Conservation (phyloP, 2,888 invertebrate species). For the Phyllotreta striolata region DNA sequence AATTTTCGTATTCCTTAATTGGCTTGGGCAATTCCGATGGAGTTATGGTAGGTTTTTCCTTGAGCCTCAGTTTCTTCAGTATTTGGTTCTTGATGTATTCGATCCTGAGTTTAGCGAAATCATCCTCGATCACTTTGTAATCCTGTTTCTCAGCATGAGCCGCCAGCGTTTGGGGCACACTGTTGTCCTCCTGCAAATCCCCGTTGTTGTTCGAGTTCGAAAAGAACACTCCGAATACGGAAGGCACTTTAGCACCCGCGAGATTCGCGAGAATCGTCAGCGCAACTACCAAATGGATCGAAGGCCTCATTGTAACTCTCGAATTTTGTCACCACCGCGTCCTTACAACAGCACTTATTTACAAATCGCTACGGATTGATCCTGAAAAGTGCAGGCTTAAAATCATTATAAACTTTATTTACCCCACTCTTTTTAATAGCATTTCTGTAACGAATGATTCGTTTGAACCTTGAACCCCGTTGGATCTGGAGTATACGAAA, state of each 20-base stretch:
- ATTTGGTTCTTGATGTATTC: constrained; percentile 88
- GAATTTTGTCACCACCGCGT: constrained; percentile 32
- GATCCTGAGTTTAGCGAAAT: constrained; percentile 74
- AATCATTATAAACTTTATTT: constrained; percentile 55
- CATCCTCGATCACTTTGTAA: constrained; percentile 62
- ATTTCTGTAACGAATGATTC: constrained; percentile 61
- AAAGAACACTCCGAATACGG: constrained; percentile 54
- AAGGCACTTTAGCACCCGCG: constrained; percentile 45
- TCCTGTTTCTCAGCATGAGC: constrained; percentile 26
- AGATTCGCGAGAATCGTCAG: constrained; percentile 45
- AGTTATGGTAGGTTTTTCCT: constrained; percentile 75
- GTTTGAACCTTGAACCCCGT: constrained; percentile 62
- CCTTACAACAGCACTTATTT: constrained; percentile 50
- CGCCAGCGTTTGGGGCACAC: constrained; percentile 42
- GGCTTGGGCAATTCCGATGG: constrained; percentile 76
- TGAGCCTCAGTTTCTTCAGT: constrained; percentile 78
- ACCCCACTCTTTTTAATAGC: constrained; percentile 59
- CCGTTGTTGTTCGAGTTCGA: constrained; percentile 45
- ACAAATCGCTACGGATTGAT: constrained; percentile 54
- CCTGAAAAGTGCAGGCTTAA: constrained; percentile 57
- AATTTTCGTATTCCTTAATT: constrained; percentile 75
- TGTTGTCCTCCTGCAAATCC: constrained; percentile 48
- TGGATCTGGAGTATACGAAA: constrained; percentile 55
- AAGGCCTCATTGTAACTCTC: constrained; percentile 38
- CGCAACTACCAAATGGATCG: constrained; percentile 36